phyloP scores from a whole-genome alignment of 2,888 invertebrate species.

The Latrodectus elegans region DNA sequence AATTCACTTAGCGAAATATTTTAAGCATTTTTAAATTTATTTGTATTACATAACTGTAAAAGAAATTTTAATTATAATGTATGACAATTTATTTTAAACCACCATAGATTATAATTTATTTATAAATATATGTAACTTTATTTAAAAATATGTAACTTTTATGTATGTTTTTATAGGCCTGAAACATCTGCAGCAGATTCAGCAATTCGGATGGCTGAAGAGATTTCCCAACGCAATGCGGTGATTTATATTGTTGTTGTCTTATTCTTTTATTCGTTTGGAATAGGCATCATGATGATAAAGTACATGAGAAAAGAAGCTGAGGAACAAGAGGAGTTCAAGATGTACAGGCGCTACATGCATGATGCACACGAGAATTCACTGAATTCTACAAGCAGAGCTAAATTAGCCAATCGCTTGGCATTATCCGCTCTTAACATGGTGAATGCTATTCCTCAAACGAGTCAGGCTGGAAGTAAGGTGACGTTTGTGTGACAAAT shows the following conservation, averaged over 20 bases:
- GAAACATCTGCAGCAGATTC: constrained; percentile 21
- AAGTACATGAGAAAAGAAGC: constrained; percentile 72
- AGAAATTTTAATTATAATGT: no score
- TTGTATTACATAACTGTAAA: no score
- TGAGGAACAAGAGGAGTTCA: constrained; percentile 74
- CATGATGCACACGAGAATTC: constrained; percentile 70
- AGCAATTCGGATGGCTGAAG: constrained; percentile 35
- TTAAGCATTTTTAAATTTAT: no score
- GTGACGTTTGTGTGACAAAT: constrained; percentile 70
- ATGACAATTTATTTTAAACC: no score
- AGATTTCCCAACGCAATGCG: constrained; percentile 72
- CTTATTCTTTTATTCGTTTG: constrained; percentile 72
- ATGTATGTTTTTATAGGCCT: constrained; percentile 3
- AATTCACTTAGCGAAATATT: no score
- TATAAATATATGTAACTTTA: no score
- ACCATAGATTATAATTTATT: no score
- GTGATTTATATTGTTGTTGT: constrained; percentile 73
- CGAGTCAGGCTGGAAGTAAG: constrained; percentile 68
- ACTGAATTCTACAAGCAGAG: constrained; percentile 68
- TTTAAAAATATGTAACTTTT: no score
- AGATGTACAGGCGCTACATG: constrained; percentile 74
- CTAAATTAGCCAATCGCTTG: constrained; percentile 71
- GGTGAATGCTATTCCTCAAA: constrained; percentile 72
- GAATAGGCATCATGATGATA: constrained; percentile 72
- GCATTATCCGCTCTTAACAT: constrained; percentile 72